Evolutionary conservation across 2,888 invertebrate species (phyloP).

Genomic region (Amiota minor): DNA sequence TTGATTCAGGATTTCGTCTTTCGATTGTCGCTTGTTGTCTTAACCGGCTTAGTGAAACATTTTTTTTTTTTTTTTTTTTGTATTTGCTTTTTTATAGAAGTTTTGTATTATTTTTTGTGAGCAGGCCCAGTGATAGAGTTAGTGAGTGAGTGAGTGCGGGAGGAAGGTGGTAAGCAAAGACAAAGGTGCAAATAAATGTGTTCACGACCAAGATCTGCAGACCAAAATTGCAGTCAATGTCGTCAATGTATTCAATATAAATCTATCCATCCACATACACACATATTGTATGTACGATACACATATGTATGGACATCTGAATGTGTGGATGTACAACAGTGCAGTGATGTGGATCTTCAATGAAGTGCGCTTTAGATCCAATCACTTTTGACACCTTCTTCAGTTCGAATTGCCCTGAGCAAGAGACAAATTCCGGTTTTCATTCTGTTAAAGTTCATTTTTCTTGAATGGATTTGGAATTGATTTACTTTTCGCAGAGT

Average conservation of each 20-base stretch:
- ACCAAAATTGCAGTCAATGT: too few species aligned
- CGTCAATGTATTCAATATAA: too few species aligned
- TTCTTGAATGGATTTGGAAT: conserved; percentile 7
- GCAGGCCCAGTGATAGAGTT: conserved; percentile 36
- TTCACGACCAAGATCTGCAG: conserved; percentile 23
- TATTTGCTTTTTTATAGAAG: conserved; percentile 10
- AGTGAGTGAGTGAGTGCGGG: conserved; percentile 35
- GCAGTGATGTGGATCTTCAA: conserved; percentile 41
- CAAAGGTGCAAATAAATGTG: conserved; percentile 59
- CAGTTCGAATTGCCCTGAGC: conserved; percentile 31
- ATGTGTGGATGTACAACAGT: conserved; percentile 5
- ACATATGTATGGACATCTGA: not conserved
- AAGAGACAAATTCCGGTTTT: conserved; percentile 43
- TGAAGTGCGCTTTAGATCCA: conserved; percentile 53
- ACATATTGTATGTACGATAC: not conserved
- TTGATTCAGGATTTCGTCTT: conserved; percentile 26
- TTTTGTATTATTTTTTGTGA: conserved; percentile 34
- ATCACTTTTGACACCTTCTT: conserved; percentile 57
- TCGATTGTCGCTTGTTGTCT: conserved; percentile 24
- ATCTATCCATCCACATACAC: too few species aligned
- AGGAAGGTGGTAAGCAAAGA: conserved; percentile 53
- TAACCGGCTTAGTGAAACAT: not conserved
- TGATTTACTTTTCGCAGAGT: not conserved
- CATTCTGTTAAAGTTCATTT: conserved; percentile 5
- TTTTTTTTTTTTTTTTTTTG: conserved; percentile 24